phyloP scores from a whole-genome alignment of 2,113 vertebrate species.

The Antennarius striatus region DNA sequence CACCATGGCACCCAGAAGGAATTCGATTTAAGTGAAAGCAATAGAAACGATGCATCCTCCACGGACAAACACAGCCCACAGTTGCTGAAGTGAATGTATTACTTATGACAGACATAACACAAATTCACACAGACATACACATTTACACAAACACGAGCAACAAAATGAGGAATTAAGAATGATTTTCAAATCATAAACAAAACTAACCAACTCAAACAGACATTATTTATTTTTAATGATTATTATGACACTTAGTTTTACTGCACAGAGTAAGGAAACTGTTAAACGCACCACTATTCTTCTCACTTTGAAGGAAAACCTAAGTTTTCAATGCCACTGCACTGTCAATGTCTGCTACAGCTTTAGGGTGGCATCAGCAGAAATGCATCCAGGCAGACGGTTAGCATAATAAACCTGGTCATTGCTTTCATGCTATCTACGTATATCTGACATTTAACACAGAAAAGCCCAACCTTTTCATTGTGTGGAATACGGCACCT shows the following conservation, averaged over 20 bases:
- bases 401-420: constrained; percentile 48
- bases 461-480: constrained; percentile 52
- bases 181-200: no score
- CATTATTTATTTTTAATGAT: no score
- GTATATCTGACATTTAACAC: constrained; percentile 46
- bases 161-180: background rate
- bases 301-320: no score
- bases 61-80: constrained; percentile 10
- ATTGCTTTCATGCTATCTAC: constrained; percentile 49
- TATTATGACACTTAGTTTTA: no score
- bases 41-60: background rate
- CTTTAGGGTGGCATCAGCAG: no score
- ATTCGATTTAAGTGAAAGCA: constrained; percentile 2
- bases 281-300: no score
- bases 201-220: no score
- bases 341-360: background rate
- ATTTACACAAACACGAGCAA: background rate
- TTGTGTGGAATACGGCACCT: constrained; percentile 56
- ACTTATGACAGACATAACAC: constrained; percentile 2
- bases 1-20: background rate
- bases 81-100: constrained; percentile 27
- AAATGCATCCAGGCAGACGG: constrained; percentile 36
- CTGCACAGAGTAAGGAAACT: no score
- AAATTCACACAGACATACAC: constrained; percentile 2
- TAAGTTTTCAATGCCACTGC: no score